Evolutionary conservation across 2,797 vertebrate species (phyloP).

Genomic region (Chelon labrosus): DNA sequence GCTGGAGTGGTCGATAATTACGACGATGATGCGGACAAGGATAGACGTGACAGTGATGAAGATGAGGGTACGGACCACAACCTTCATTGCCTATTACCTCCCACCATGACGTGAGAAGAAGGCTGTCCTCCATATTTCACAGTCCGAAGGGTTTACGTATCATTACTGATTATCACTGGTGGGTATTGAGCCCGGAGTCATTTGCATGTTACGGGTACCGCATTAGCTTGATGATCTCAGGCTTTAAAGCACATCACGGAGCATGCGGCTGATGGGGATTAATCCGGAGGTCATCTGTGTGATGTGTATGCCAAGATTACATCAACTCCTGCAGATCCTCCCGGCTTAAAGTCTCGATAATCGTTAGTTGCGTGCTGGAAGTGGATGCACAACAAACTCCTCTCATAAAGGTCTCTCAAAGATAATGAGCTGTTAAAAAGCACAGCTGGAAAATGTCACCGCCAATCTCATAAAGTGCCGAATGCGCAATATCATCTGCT

Average conservation of each 20-base stretch:
- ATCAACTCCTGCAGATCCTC: conserved; percentile 7
- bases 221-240: conserved; percentile 42
- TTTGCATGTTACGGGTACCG: conserved; percentile 65
- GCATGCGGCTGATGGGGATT: conserved; percentile 35
- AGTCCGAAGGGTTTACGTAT: conserved; percentile 48
- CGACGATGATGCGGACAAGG: conserved; percentile 9
- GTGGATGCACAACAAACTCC: background rate
- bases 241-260: conserved; percentile 22
- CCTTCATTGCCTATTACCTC: conserved; percentile 40
- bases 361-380: conserved; percentile 10
- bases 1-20: conserved; percentile 18
- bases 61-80: conserved; percentile 50
- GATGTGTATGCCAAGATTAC: conserved; percentile 23
- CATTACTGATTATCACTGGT: conserved; percentile 42
- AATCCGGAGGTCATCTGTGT: conserved; percentile 52
- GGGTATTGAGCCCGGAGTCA: conserved; percentile 33
- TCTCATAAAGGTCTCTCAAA: background rate
- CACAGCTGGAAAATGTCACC: background rate
- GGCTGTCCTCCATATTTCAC: conserved; percentile 40
- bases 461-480: background rate
- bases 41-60: conserved; percentile 36
- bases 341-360: background rate
- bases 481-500: conserved; percentile 1
- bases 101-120: conserved; percentile 27
- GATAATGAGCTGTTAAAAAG: background rate